Percentiles rank a stretch among this genome's conserved stretches.
phyloP scores from a whole-genome alignment of 2,113 vertebrate genomes.

The Falco punctatus region DNA sequence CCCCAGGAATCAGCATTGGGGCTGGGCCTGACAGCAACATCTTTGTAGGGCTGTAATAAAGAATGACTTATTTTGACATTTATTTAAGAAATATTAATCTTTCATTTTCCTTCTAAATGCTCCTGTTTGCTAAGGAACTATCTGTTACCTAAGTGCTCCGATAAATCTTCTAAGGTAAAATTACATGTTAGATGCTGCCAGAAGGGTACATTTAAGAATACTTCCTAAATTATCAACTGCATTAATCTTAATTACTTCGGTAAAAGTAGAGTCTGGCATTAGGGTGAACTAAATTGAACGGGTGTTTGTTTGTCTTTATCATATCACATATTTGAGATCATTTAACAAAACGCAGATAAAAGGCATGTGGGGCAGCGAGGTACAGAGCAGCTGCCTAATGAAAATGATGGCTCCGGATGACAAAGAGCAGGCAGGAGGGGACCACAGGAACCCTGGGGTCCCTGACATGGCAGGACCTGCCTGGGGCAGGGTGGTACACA shows the following conservation, averaged over 20 bases:
- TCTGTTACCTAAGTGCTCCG: conserved; percentile 73
- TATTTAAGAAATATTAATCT: conserved; percentile 66
- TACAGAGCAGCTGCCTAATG: not conserved
- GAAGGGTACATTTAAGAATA: conserved; percentile 73
- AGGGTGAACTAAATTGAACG: conserved; percentile 58
- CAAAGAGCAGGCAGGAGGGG: not conserved
- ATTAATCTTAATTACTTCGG: conserved; percentile 85
- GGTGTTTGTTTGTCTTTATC: conserved; percentile 69
- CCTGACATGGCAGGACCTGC: not conserved
- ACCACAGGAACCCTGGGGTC: not conserved
- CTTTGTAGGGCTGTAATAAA: not conserved
- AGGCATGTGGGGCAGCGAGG: not conserved
- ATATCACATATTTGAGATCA: conserved; percentile 71
- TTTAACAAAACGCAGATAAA: conserved; percentile 65
- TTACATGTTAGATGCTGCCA: conserved; percentile 71
- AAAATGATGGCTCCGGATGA: conserved; percentile 14
- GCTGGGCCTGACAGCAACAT: not conserved
- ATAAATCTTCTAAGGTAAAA: conserved; percentile 79
- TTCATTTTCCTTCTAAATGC: conserved; percentile 72
- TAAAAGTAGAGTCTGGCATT: conserved; percentile 71
- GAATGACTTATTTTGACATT: conserved; percentile 51
- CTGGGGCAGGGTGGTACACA: accelerated
- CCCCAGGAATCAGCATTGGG: not conserved
- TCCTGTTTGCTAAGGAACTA: conserved; percentile 72
- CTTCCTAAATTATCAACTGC: conserved; percentile 75